Base-by-base conservation (phyloP, 2,797 vertebrate species). In the Falco peregrinus region DNA sequence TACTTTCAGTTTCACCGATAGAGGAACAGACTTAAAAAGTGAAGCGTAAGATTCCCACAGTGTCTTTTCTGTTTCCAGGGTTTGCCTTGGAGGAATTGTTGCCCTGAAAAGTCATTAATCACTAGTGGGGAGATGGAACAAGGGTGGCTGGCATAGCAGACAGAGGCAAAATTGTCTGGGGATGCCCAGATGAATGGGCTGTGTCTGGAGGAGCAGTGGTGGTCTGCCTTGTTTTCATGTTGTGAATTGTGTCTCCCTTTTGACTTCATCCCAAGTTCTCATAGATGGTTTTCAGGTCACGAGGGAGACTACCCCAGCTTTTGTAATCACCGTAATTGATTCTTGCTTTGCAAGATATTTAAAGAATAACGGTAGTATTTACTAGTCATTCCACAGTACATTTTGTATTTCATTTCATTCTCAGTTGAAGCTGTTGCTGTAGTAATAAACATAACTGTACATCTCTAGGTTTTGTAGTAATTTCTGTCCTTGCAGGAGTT, bases 61-160 rank as follows among this genome's bases (percentile, higher is more conserved):
- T 74, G 48, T 85, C 70, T 82, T 82, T 90, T 87, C 67, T 82
- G 43, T 96, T 96, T 85, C 80, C 51, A n/a, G 25, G 56, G 75
- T 71, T 64, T 7, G 33, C 31, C 37, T 61, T 93, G 81, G 63
- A 77, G 95, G 79, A 95, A 92, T 96, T 83, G 79, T 77, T 92
- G 65, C 78, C 19, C 26, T 83, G 77, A 80, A 89, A 84, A 85
- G 87, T 94, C 82, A 95, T 96, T 96, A 92, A 93, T 97, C 51
- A 57, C 35, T 65, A 80, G 28, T 84, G 10, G 13, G 4, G 17
- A 92, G 78, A 65, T 94, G 82, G 71, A 94, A 37, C 77, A 86
- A 67, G 82, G 69, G 61, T 83, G 68, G 59, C 80, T 90, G 87
- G 84, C 43, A 17, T 74, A 77, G 29, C 60, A 90, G 76, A 90